phyloP scores from a whole-genome alignment of 2,113 vertebrate species.

The Gambusia holbrooki region DNA sequence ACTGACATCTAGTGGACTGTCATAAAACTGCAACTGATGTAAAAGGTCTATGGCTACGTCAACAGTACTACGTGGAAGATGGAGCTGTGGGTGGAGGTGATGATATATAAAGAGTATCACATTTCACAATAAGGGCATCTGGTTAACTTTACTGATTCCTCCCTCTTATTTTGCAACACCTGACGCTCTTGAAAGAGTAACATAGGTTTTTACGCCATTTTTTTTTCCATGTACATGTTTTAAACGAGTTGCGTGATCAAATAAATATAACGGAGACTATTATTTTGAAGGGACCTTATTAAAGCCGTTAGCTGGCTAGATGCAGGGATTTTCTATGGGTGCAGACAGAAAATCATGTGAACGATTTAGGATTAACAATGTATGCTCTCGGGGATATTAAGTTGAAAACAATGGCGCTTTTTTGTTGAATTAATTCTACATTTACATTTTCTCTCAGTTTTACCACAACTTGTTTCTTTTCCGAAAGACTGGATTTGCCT shows the following conservation, averaged over 20 bases:
- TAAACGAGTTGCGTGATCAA: fast-evolving
- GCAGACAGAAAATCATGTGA: constrained; percentile 36
- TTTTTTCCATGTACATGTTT: fast-evolving
- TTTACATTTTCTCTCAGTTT: background rate
- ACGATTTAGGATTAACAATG: constrained; percentile 43
- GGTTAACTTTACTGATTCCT: background rate
- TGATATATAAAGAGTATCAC: constrained; percentile 14
- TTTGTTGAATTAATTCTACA: background rate
- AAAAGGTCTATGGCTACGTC: constrained; percentile 45
- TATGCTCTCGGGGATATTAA: constrained; percentile 7
- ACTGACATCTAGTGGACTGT: constrained; percentile 41
- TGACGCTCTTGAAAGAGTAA: fast-evolving
- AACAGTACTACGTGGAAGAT: constrained; percentile 68
- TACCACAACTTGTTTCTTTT: constrained; percentile 3
- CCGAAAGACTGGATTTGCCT: constrained; percentile 26
- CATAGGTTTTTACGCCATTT: background rate
- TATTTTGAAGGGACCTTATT: constrained; percentile 59
- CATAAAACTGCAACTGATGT: constrained; percentile 1
- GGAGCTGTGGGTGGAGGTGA: constrained; percentile 14
- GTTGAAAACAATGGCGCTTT: constrained; percentile 20
- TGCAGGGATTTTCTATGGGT: constrained; percentile 69
- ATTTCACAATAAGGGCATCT: constrained; percentile 60
- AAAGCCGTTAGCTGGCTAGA: constrained; percentile 55
- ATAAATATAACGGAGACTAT: constrained; percentile 9
- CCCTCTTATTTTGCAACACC: background rate